A percentile compares a stretch with the other conserved stretches of the same genome.
Evolutionary conservation across 2,113 vertebrate genomes (phyloP).

Genomic region (Melanocharis versteri): DNA sequence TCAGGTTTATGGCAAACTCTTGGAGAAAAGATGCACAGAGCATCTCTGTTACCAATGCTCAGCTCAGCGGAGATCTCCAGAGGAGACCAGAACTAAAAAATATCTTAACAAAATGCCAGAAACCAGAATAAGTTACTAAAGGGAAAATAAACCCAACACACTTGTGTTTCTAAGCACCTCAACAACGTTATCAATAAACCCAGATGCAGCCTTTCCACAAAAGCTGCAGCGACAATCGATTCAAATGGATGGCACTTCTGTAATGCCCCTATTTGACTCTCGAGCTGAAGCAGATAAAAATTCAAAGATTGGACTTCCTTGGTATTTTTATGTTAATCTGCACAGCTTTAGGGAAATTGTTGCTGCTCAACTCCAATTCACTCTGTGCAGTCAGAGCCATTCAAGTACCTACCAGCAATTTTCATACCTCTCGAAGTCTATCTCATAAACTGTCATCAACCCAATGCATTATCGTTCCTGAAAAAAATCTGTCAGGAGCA

Average conservation of each 20-base stretch:
- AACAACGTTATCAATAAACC: conserved; percentile 10
- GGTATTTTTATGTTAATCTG: conserved; percentile 42
- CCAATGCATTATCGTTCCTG: neutral
- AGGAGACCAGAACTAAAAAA: neutral
- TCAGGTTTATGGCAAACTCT: neutral
- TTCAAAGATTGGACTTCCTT: conserved; percentile 1
- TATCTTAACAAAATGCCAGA: neutral
- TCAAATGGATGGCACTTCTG: conserved; percentile 24
- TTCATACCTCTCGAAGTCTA: neutral
- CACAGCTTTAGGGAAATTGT: conserved; percentile 35
- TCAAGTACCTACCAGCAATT: conserved; percentile 36
- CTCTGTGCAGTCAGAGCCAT: neutral
- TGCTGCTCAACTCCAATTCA: conserved; percentile 5
- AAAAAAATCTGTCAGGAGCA: neutral
- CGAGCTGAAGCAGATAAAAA: conserved; percentile 41
- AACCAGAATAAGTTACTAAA: neutral
- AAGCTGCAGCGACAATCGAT: neutral
- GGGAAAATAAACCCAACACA: neutral
- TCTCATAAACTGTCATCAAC: neutral
- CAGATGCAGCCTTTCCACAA: conserved; percentile 1
- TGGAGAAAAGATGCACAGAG: neutral
- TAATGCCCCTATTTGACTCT: neutral
- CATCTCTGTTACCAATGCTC: neutral
- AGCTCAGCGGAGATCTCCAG: neutral
- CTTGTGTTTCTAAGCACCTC: conserved; percentile 35